These are phyloP conservation scores for Chaenocephalus aceratus DNA, from an alignment of 2,113 vertebrate genomes.

Conservation along the genomic window DNA sequence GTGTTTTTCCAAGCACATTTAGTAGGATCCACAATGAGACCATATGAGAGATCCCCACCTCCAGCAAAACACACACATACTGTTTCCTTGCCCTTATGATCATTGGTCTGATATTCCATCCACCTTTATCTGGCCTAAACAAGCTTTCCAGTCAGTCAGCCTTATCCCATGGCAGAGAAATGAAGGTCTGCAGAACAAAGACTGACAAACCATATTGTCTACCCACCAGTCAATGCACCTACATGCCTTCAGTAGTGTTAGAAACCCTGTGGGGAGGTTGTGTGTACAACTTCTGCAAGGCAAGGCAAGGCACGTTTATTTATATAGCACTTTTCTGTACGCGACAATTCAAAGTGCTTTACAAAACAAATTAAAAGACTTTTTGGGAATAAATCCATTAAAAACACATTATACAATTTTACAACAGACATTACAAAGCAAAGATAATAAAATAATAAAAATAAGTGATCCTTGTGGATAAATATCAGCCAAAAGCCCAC, in stretches of 20 bases:
- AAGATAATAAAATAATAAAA: too few relatives aligned
- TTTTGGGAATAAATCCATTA: too few relatives aligned
- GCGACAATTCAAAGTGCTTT: too few relatives aligned
- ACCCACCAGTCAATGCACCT: slow-evolving; percentile 27
- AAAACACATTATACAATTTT: too few relatives aligned
- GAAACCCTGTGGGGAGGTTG: slow-evolving; percentile 7
- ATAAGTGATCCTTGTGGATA: slow-evolving; percentile 34
- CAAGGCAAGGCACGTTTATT: too few relatives aligned
- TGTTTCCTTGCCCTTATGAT: slow-evolving; percentile 65
- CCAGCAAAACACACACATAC: background rate
- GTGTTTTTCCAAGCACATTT: slow-evolving; percentile 40
- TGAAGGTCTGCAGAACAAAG: slow-evolving; percentile 85
- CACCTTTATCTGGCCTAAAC: slow-evolving; percentile 82
- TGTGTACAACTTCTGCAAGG: slow-evolving; percentile 2
- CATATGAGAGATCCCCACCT: background rate
- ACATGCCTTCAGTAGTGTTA: slow-evolving; percentile 43
- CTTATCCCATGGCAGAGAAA: slow-evolving; percentile 86
- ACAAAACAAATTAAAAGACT: too few relatives aligned
- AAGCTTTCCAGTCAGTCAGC: slow-evolving; percentile 64
- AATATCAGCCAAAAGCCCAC: slow-evolving; percentile 20
- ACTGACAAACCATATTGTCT: slow-evolving; percentile 28
- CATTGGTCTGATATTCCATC: slow-evolving; percentile 77
- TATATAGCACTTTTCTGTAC: too few relatives aligned
- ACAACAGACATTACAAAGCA: too few relatives aligned
- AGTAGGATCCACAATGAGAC: slow-evolving; percentile 31